Evolutionary conservation across 2,797 vertebrate species (phyloP), one percentile per base, ranked within the genome.

Genomic region (Molossus alvarezi): DNA sequence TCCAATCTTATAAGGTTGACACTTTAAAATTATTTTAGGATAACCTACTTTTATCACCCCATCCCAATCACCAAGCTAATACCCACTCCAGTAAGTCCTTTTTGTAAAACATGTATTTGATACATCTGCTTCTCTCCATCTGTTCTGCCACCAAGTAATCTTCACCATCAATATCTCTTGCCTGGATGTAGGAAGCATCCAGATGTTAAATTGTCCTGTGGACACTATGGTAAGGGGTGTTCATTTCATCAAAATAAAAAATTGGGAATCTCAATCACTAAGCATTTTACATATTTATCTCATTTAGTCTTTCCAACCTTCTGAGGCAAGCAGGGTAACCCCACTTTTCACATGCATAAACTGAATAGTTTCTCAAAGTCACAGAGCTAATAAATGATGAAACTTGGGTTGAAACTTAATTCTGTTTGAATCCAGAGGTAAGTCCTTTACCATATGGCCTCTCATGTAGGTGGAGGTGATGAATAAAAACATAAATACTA

Each of bases 221-320:
- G 37, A 77, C 37, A 71, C 10, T 75, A 51, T 53, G 29, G 41
- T 84, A 57, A 84, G 18, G 91, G 95, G 53, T 92, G 83, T 84
- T 90, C 77, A 92, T 73, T 95, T 86, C 20, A 85, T 81, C 92
- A 86, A 95, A 95, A 95, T 88, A 45, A 95, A 92, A 93, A 65
- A 41, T 6, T 65, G 21, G 33, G n/a, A 83, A 79, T 29, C 29
- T 88, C 41, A 21, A 12, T 33, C 12, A 27, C 64, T 77, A 88
- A 87, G 51, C 20, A 58, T 55, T 69, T 58, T 60, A 62, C 9
- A 20, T 48, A 27, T 77, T 83, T 45, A 69, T 72, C 67, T 88
- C 86, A 62, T 88, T 92, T 72, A 80, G 41, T 73, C 45, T 18
- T 90, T 64, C 55, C 8, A 90, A 84, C 23, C 27, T 64, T 73